phyloP scores from a whole-genome alignment of 1,140 invertebrate species.

The Pseudoatta argentina region DNA sequence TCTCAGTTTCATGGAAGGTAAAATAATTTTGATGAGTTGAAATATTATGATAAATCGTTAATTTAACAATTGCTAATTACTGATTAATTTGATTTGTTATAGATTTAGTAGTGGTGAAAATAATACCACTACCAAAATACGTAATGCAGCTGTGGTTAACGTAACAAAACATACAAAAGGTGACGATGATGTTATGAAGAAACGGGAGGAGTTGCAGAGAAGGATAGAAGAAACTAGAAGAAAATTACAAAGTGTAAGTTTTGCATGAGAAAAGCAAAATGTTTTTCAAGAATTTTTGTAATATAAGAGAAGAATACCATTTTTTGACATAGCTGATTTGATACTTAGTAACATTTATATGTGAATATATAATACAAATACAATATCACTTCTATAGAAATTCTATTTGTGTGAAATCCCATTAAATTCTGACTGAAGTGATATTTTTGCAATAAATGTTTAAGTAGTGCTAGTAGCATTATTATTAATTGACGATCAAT shows the following conservation, averaged over 20 bases:
- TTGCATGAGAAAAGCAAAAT: neutral
- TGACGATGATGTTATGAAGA: slow-evolving; percentile 90
- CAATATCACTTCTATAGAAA: too few species aligned
- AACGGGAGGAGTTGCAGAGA: slow-evolving; percentile 93
- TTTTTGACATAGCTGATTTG: too few species aligned
- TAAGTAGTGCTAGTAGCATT: too few species aligned
- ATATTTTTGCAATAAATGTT: too few species aligned
- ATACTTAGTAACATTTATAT: too few species aligned
- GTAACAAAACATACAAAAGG: slow-evolving; percentile 87
- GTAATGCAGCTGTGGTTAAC: slow-evolving; percentile 87
- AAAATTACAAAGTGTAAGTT: slow-evolving; percentile 95
- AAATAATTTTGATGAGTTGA: slow-evolving; percentile 4
- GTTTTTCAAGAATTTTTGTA: neutral
- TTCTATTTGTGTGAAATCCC: too few species aligned
- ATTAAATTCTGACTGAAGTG: too few species aligned
- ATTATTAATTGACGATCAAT: too few species aligned
- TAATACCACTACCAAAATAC: slow-evolving; percentile 71
- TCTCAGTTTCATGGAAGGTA: slow-evolving; percentile 85
- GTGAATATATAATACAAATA: too few species aligned
- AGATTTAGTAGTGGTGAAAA: slow-evolving; percentile 82
- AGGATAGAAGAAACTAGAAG: slow-evolving; percentile 95
- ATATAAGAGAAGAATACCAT: too few species aligned
- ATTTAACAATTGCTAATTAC: neutral
- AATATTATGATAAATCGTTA: neutral
- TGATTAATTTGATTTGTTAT: slow-evolving; percentile 47